Percentiles rank a stretch among this genome's conserved stretches.
phyloP scores from a whole-genome alignment of 2,888 invertebrate species.

The Dermolepida albohirtum region DNA sequence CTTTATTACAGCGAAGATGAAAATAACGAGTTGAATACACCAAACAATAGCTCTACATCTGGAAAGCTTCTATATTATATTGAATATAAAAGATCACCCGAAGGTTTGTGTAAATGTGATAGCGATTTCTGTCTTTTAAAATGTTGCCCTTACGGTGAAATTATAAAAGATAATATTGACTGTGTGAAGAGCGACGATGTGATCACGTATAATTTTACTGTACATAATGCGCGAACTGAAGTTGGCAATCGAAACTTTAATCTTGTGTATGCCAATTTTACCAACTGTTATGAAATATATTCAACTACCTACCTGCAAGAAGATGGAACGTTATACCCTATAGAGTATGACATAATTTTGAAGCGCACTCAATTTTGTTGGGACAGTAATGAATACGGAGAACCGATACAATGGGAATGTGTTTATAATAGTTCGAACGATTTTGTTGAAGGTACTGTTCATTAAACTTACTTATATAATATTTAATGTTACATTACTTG shows the following conservation, averaged over 20 bases:
- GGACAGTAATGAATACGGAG: constrained; percentile 15
- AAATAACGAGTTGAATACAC: background rate
- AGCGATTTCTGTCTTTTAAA: constrained; percentile 9
- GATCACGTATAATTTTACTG: background rate
- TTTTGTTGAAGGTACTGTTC: constrained; percentile 16
- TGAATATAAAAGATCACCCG: constrained; percentile 3
- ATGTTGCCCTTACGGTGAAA: constrained; percentile 24
- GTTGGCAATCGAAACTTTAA: background rate
- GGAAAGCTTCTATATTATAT: background rate
- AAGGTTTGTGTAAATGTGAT: constrained; percentile 11
- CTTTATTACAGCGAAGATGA: constrained; percentile 10
- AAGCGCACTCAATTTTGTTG: constrained; percentile 1
- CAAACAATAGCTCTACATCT: background rate
- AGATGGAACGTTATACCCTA: constrained; percentile 5
- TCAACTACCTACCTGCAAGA: constrained; percentile 18
- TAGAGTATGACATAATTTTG: background rate
- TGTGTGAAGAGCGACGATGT: background rate
- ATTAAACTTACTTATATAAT: background rate
- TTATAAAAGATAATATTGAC: background rate
- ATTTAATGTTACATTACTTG: background rate
- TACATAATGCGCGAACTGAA: background rate
- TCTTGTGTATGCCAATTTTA: constrained; percentile 10
- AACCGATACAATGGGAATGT: constrained; percentile 29
- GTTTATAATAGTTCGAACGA: background rate
- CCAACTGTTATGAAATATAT: constrained; percentile 9